These are phyloP conservation scores for Eupithecia tripunctaria DNA, from an alignment of 2,888 invertebrate genomes.

Conservation along the genomic window DNA sequence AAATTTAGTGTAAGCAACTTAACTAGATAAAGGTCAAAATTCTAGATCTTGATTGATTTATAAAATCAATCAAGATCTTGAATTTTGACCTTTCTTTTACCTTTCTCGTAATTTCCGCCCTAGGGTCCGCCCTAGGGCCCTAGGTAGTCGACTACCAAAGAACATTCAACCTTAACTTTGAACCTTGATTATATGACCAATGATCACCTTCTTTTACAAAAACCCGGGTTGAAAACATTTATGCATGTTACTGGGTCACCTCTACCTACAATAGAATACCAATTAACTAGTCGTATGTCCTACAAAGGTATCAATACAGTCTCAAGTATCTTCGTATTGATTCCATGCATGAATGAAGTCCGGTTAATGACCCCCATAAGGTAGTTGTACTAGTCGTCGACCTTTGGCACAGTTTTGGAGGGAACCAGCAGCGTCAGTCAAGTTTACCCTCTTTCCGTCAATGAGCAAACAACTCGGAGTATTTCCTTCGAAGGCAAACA, in stretches of 20 bases:
- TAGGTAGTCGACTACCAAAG: neutral
- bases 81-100: too few species aligned
- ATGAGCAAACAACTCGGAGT: slow-evolving; percentile 31
- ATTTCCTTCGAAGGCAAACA: slow-evolving; percentile 52
- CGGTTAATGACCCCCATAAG: slow-evolving; percentile 50
- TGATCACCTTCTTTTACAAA: slow-evolving; percentile 6
- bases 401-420: slow-evolving; percentile 66
- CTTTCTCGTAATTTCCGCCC: neutral
- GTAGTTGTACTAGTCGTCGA: slow-evolving; percentile 58
- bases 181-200: neutral
- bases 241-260: neutral
- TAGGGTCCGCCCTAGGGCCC: too few species aligned
- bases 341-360: slow-evolving; percentile 54
- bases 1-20: too few species aligned
- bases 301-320: neutral
- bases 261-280: neutral
- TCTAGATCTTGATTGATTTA: too few species aligned
- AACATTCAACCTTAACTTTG: neutral
- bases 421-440: slow-evolving; percentile 56
- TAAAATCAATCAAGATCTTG: too few species aligned
- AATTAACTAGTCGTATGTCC: neutral
- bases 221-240: neutral
- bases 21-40: too few species aligned
- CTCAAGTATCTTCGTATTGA: slow-evolving; percentile 45
- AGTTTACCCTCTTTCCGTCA: slow-evolving; percentile 62